These are phyloP conservation scores for Trachymyrmex cornetzi DNA, from an alignment of 1,140 invertebrate genomes.

Conservation along the genomic window DNA sequence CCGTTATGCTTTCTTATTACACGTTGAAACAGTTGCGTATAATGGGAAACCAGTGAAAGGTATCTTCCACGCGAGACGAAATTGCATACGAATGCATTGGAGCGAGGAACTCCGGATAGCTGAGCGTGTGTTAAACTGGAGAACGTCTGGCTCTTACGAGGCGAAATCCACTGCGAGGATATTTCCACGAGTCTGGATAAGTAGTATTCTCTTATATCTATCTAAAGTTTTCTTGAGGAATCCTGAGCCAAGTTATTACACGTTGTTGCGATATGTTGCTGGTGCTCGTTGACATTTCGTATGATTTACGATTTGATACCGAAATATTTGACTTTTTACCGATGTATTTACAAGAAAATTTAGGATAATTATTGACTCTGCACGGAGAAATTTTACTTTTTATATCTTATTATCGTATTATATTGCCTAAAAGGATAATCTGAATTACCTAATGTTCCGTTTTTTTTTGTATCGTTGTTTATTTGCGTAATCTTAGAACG, in stretches of 20 bases:
- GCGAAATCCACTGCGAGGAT: conserved; percentile 64
- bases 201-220: conserved; percentile 68
- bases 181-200: conserved; percentile 68
- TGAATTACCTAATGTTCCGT: not conserved
- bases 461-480: not conserved
- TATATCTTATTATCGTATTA: not conserved
- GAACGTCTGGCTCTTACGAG: conserved; percentile 57
- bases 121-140: conserved; percentile 65
- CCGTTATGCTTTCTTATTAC: conserved; percentile 64
- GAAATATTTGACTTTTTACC: conserved; percentile 14
- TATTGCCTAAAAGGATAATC: not conserved
- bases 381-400: not conserved
- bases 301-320: not conserved
- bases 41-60: conserved; percentile 67
- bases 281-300: conserved; percentile 19
- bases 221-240: conserved; percentile 64
- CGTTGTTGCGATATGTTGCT: conserved; percentile 41
- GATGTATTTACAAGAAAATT: conserved; percentile 6
- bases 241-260: conserved; percentile 52
- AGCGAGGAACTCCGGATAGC: conserved; percentile 54
- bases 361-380: not conserved
- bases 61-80: conserved; percentile 69
- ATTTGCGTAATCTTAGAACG: not conserved
- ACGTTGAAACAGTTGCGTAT: conserved; percentile 61
- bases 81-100: conserved; percentile 74